phyloP scores from a whole-genome alignment of 2,797 vertebrate genomes.

The Mormyrus proboscirostris region DNA sequence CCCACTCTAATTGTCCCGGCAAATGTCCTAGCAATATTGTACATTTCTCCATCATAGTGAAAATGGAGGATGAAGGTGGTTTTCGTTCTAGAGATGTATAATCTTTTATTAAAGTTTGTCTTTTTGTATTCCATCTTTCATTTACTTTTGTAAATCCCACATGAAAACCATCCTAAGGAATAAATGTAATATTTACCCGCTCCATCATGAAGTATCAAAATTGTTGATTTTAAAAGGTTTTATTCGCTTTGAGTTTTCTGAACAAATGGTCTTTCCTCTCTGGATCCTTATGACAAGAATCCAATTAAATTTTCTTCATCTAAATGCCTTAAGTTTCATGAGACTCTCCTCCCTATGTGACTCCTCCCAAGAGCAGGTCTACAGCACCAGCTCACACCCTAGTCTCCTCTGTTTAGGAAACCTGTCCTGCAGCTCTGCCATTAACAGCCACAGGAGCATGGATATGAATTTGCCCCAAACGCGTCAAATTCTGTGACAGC shows the following conservation, averaged over 20 bases:
- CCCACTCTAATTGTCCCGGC: conserved; percentile 41
- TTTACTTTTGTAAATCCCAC: neutral
- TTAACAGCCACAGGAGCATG: conserved; percentile 48
- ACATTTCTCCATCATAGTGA: conserved; percentile 26
- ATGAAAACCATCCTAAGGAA: neutral
- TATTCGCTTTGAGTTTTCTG: neutral
- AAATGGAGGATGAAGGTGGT: neutral
- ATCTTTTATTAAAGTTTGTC: conserved; percentile 18
- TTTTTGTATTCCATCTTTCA: conserved; percentile 17
- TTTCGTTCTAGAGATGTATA: neutral
- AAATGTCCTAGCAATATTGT: conserved; percentile 52
- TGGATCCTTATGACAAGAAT: neutral
- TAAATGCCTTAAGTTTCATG: neutral
- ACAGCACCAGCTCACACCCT: neutral
- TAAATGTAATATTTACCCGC: neutral
- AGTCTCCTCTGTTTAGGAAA: neutral
- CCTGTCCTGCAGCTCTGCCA: neutral
- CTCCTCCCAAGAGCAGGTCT: neutral
- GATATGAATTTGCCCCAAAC: conserved; percentile 58
- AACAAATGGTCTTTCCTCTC: neutral
- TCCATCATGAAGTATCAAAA: neutral
- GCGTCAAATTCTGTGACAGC: conserved; percentile 55
- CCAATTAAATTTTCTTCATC: neutral
- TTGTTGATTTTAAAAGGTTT: neutral
- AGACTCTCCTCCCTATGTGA: neutral